Evolutionary conservation across 2,797 vertebrate species (phyloP).

Genomic region (Morelia viridis): DNA sequence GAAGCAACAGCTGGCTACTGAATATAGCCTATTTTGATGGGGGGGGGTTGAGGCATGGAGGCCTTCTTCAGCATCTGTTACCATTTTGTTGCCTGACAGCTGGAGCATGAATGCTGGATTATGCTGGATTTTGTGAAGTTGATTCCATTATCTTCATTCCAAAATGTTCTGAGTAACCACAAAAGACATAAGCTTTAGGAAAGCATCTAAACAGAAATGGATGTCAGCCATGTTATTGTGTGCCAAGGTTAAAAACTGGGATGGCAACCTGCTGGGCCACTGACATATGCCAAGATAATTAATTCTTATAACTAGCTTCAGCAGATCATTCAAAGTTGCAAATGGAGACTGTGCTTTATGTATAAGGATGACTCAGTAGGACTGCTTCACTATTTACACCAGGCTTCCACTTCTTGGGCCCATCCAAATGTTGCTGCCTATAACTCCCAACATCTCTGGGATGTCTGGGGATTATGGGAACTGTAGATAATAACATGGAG

Average conservation of each 20-base stretch:
- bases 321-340: neutral
- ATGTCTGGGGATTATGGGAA: neutral
- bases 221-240: neutral
- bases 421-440: neutral
- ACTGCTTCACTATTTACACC: neutral
- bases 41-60: neutral
- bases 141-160: constrained; percentile 22
- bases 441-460: neutral
- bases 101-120: constrained; percentile 34
- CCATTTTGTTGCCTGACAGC: constrained; percentile 35
- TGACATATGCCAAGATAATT: neutral
- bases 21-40: constrained; percentile 9
- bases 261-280: neutral
- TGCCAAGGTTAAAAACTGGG: neutral
- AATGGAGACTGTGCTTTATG: neutral
- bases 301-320: neutral
- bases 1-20: constrained; percentile 17
- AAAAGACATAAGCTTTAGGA: constrained; percentile 9
- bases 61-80: constrained; percentile 49
- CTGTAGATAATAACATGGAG: neutral
- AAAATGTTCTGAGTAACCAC: neutral
- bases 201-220: neutral
- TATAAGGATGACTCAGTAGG: neutral
- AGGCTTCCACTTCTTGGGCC: neutral
- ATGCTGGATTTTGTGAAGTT: constrained; percentile 8